These are phyloP conservation scores for Papilio machaon DNA, from an alignment of 1,140 invertebrate genomes.

Conservation along the genomic window DNA sequence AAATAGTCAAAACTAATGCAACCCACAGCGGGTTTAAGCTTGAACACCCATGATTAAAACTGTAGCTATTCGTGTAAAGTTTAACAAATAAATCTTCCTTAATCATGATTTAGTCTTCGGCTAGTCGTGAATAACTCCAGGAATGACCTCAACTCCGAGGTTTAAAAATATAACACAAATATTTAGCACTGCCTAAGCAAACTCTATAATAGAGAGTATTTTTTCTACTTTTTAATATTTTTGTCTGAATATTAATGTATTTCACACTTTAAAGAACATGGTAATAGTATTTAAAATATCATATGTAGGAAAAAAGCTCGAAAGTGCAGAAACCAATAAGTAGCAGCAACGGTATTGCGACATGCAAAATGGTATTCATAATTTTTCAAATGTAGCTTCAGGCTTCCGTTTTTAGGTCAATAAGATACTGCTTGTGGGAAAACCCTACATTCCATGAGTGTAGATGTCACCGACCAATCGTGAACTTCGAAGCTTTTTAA, in stretches of 20 bases:
- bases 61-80: neutral
- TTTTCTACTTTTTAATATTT: no score
- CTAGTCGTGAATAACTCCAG: neutral
- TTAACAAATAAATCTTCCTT: constrained; percentile 7
- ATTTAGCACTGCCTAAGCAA: neutral
- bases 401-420: constrained; percentile 35
- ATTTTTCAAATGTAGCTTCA: constrained; percentile 26
- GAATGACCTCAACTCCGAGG: neutral
- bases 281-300: no score
- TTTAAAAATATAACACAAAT: neutral
- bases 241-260: no score
- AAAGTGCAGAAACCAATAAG: neutral
- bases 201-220: no score
- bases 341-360: constrained; percentile 16
- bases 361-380: constrained; percentile 31
- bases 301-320: no score
- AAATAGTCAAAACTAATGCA: neutral
- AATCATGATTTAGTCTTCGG: constrained; percentile 19
- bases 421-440: constrained; percentile 14
- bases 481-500: neutral
- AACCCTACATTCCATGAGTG: neutral
- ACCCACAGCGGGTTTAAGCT: neutral
- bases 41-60: neutral
- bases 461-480: neutral
- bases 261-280: no score